phyloP scores from a whole-genome alignment of 2,113 vertebrate species.

The Pagrus major region DNA sequence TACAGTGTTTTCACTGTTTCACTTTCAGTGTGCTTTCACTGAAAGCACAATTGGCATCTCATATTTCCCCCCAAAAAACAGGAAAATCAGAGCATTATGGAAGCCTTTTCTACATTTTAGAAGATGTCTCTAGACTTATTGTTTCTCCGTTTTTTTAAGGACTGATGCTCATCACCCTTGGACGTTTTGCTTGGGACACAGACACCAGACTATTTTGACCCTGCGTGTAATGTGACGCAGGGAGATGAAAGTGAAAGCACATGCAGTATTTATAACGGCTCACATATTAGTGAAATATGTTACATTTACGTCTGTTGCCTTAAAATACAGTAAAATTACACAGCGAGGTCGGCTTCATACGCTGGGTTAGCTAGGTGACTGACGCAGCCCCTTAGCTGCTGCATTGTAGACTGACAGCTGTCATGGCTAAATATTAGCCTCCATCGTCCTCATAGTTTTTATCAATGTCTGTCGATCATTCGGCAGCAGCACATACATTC shows the following conservation, averaged over 20 bases:
- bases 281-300: accelerated
- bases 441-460: not conserved
- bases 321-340: not conserved
- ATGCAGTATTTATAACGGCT: accelerated
- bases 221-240: accelerated
- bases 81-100: too few species aligned
- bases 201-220: too few species aligned
- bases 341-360: not conserved
- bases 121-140: too few species aligned
- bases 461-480: not conserved
- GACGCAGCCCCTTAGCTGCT: not conserved
- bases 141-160: not conserved
- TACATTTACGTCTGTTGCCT: not conserved
- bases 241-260: not conserved
- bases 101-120: too few species aligned
- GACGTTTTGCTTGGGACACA: not conserved
- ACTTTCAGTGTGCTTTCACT: too few species aligned
- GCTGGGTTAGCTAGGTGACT: not conserved
- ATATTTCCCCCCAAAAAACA: too few species aligned
- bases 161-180: not conserved
- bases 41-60: too few species aligned
- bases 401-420: conserved; percentile 35
- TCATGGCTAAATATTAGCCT: not conserved
- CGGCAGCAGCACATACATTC: accelerated
- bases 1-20: too few species aligned